Percentiles rank a stretch among this genome's conserved stretches.
Conservation (phyloP, 2,888 invertebrate genomes). For the Cosmia pyralina region DNA sequence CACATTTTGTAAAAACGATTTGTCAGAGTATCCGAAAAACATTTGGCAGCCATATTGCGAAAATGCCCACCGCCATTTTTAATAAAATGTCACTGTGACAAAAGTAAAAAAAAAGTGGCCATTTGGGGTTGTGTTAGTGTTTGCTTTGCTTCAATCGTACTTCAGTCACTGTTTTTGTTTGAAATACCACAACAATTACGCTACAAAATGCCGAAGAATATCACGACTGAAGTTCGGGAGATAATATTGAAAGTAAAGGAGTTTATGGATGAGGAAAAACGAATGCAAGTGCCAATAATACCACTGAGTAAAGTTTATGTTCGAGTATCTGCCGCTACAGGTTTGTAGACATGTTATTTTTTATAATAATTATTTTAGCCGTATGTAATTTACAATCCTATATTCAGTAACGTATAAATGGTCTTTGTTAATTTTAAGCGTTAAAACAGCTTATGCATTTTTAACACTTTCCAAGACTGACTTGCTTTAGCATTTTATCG, state of each 20-base stretch:
- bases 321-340: slow-evolving; percentile 86
- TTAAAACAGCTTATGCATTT: background rate
- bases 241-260: slow-evolving; percentile 87
- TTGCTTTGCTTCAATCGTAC: background rate
- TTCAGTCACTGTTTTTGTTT: slow-evolving; percentile 55
- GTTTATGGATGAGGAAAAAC: slow-evolving; percentile 88
- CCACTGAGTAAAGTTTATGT: slow-evolving; percentile 87
- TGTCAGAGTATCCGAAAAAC: slow-evolving; percentile 13
- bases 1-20: too few species aligned
- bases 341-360: slow-evolving; percentile 68
- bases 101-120: slow-evolving; percentile 50
- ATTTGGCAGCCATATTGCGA: slow-evolving; percentile 3
- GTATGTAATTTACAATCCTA: background rate
- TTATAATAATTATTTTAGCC: background rate
- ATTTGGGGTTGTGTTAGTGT: slow-evolving; percentile 34
- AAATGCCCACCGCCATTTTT: slow-evolving; percentile 42
- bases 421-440: background rate
- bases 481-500: background rate
- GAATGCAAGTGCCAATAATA: slow-evolving; percentile 88
- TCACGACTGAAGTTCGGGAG: slow-evolving; percentile 86
- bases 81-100: slow-evolving; percentile 51
- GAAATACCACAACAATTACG: slow-evolving; percentile 33
- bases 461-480: background rate
- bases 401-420: background rate
- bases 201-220: slow-evolving; percentile 86